Evolutionary conservation across 2,888 invertebrate genomes (phyloP), one percentile per base, ranked within the genome.

Genomic region (Ectobius pallidus): DNA sequence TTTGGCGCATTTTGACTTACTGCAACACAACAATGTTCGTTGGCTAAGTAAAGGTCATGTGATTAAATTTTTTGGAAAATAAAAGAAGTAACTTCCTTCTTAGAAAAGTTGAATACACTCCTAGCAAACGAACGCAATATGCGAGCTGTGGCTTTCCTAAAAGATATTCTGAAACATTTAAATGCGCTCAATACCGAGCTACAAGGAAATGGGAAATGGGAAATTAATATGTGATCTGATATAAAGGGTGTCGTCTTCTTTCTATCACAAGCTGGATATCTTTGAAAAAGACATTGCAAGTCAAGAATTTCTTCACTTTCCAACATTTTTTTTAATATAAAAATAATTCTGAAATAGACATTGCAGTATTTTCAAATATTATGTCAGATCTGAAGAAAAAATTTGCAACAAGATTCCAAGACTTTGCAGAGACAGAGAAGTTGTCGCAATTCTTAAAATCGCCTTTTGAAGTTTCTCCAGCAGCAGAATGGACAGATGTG

Each of bases 1-100:
- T 77, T 77, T 77, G 72, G 77, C 75, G 74, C 76, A 79, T 79
- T 78, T 77, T 77, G 78, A 78, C 76, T 77, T 78, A 77, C 76
- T 78, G 70, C 77, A 77, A 76, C 73, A 76, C 69, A 77, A 76
- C 72, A 77, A 77, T 78, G 76, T 77, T 76, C 74, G 77, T 76
- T 78, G 75, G 76, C 75, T 78, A 72, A 78, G 76, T 77, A 77
- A 77, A 76, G 77, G 77, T 9, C 4, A 69, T 32, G 52, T 20
- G n/a, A 32, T 69, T 27, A n/a, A 46, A 71, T 14, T 2, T 52
- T 69, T 49, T 55, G 18, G 62, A 22, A 44, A 22, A 71, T 42
- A 71, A n/a, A 63, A 46, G 46, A 70, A 62, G n/a, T 16, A 71
- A 27, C 11, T 25, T 2, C 3, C 4, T 63, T 32, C 63, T 9